Conservation (phyloP, 1,140 invertebrate genomes). For the Plectus sambesii region DNA sequence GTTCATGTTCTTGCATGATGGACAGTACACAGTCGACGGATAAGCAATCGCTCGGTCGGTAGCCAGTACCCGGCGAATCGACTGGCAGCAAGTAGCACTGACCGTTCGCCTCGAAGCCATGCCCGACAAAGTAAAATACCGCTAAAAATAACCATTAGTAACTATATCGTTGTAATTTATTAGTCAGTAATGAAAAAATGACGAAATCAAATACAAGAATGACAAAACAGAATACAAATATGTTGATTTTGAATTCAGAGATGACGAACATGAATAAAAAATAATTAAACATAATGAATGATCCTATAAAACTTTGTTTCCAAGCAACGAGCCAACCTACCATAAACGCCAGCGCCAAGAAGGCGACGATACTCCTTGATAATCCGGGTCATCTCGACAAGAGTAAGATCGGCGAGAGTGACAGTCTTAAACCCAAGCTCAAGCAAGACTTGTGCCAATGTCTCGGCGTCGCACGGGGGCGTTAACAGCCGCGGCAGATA, state of each 20-base stretch:
- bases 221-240: too few species aligned
- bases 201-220: too few species aligned
- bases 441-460: constrained; percentile 38
- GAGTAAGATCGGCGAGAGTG: constrained; percentile 48
- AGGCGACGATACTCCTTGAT: constrained; percentile 47
- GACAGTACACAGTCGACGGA: constrained; percentile 46
- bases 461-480: constrained; percentile 46
- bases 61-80: constrained; percentile 47
- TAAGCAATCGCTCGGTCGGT: constrained; percentile 38
- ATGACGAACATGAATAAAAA: too few species aligned
- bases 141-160: constrained; percentile 33
- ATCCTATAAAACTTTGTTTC: not conserved
- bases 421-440: constrained; percentile 50
- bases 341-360: constrained; percentile 48
- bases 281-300: too few species aligned
- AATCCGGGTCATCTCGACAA: constrained; percentile 47
- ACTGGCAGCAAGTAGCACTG: constrained; percentile 49
- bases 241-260: too few species aligned
- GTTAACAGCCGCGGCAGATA: constrained; percentile 45
- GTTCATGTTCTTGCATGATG: constrained; percentile 42
- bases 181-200: too few species aligned
- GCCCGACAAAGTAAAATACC: constrained; percentile 51
- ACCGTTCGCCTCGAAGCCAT: constrained; percentile 50
- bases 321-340: constrained; percentile 17
- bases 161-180: too few species aligned